phyloP scores from a whole-genome alignment of 2,797 vertebrate species.

The Astyanax mexicanus region DNA sequence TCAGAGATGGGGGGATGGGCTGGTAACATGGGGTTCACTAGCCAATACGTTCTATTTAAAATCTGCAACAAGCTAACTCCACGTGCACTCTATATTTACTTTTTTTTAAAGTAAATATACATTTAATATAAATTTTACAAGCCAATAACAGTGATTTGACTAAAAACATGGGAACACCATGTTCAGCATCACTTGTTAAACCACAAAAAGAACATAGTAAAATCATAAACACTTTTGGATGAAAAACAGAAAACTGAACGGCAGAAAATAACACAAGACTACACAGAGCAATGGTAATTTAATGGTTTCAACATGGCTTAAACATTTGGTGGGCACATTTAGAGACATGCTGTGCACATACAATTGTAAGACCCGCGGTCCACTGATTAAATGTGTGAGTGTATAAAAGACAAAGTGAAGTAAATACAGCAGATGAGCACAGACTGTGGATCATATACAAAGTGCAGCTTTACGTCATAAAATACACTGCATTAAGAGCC shows the following conservation, averaged over 20 bases:
- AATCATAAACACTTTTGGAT: background rate
- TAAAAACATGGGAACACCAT: constrained; percentile 1
- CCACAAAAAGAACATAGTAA: background rate
- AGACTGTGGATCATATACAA: no score
- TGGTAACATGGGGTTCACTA: constrained; percentile 25
- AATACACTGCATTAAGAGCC: no score
- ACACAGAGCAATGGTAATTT: constrained; percentile 33
- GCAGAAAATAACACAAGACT: background rate
- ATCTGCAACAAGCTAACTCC: background rate
- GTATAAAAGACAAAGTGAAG: background rate
- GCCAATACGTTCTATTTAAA: constrained; percentile 27
- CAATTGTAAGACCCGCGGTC: no score
- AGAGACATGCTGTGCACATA: constrained; percentile 31
- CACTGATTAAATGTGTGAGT: constrained; percentile 9
- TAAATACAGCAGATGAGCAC: background rate
- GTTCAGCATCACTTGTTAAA: constrained; percentile 15
- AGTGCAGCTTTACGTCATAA: no score
- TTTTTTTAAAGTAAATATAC: no score
- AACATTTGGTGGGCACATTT: constrained; percentile 39
- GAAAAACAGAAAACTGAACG: background rate
- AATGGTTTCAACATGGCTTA: constrained; percentile 35
- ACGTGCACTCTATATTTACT: background rate
- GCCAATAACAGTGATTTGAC: constrained; percentile 7
- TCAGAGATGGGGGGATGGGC: constrained; percentile 3
- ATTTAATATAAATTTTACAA: background rate